These are phyloP conservation scores for Acrobasis repandana DNA, from an alignment of 2,888 invertebrate genomes.

Conservation along the genomic window DNA sequence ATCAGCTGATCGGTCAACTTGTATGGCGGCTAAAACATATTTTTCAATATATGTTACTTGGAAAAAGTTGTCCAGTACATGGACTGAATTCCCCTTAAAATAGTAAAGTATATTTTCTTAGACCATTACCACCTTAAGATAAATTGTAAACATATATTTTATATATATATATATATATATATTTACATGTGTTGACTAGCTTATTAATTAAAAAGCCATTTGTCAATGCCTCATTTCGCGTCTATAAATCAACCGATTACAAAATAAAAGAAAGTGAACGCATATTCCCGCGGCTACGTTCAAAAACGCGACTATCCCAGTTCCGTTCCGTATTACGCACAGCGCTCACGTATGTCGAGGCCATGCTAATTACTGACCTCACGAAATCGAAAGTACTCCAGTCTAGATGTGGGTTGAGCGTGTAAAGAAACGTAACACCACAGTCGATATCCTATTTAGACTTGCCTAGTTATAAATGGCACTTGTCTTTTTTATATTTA, in stretches of 20 bases:
- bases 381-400: conserved; percentile 77
- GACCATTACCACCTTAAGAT: no score
- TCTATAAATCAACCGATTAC: conserved; percentile 55
- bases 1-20: no score
- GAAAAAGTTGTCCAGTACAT: no score
- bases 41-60: no score
- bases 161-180: no score
- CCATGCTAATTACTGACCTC: conserved; percentile 77
- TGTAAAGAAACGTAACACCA: conserved; percentile 55
- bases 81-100: no score
- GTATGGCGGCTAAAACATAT: no score
- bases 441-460: conserved; percentile 47
- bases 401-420: conserved; percentile 62
- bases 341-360: conserved; percentile 66
- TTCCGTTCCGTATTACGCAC: conserved; percentile 72
- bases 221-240: neutral
- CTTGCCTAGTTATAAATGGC: conserved; percentile 39
- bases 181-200: no score
- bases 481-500: conserved; percentile 35
- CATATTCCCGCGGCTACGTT: conserved; percentile 42
- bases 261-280: conserved; percentile 72
- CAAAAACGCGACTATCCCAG: conserved; percentile 39
- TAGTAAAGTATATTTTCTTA: no score
- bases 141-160: no score
- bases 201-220: no score